These are phyloP conservation scores for Kryptolebias ocellatus DNA, from an alignment of 2,797 vertebrate genomes.

Conservation along the genomic window DNA sequence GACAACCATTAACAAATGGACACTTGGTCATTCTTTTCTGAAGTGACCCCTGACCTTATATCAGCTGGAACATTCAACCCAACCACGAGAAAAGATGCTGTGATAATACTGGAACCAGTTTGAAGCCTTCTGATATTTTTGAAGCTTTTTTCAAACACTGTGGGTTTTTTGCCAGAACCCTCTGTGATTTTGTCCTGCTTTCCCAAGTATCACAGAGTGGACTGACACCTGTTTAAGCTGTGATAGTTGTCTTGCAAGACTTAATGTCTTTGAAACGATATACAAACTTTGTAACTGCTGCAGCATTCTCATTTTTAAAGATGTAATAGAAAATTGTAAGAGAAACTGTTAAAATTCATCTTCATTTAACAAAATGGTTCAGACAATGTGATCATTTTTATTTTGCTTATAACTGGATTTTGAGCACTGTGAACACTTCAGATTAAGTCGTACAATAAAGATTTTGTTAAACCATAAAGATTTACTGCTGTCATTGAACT, in stretches of 20 bases:
- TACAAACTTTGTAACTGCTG: constrained; percentile 56
- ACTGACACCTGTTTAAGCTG: constrained; percentile 23
- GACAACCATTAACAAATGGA: neutral
- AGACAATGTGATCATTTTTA: constrained; percentile 63
- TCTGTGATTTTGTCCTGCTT: constrained; percentile 55
- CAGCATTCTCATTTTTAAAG: constrained; percentile 42
- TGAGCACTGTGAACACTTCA: constrained; percentile 58
- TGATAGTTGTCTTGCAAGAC: constrained; percentile 24
- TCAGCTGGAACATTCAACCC: neutral
- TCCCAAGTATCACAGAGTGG: constrained; percentile 40
- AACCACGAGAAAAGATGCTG: constrained; percentile 14
- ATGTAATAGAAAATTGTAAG: constrained; percentile 40
- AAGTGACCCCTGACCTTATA: neutral
- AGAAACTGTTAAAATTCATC: constrained; percentile 13
- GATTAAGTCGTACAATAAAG: constrained; percentile 78
- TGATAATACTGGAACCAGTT: neutral
- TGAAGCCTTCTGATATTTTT: constrained; percentile 10
- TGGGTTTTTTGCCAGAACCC: constrained; percentile 27
- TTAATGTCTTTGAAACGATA: constrained; percentile 34
- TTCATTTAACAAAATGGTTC: constrained; percentile 16
- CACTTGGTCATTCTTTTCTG: neutral
- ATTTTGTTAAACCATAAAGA: constrained; percentile 63
- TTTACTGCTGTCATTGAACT: constrained; percentile 75
- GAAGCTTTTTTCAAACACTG: constrained; percentile 17
- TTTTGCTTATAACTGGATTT: constrained; percentile 63